Evolutionary conservation across 2,797 vertebrate genomes (phyloP).

Genomic region (Sitta carolinensis): DNA sequence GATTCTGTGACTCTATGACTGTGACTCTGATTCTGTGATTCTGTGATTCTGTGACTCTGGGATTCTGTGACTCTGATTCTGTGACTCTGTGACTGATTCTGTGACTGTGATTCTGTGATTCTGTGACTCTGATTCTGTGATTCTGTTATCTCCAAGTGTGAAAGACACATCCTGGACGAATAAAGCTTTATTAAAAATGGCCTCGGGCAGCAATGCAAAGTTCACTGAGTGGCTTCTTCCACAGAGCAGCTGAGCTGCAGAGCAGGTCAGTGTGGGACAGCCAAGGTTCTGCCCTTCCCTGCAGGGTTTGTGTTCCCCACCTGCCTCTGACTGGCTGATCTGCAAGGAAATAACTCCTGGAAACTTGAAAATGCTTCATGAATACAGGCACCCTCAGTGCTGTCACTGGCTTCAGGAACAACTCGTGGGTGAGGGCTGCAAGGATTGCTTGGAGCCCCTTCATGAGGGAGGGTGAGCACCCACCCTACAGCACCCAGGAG

Average conservation of each 20-base stretch:
- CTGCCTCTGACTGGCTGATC: background rate
- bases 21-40: background rate
- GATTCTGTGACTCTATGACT: too few relatives aligned
- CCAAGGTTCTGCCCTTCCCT: background rate
- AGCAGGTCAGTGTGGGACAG: fast-evolving
- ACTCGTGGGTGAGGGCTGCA: background rate
- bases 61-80: too few relatives aligned
- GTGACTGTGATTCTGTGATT: too few relatives aligned
- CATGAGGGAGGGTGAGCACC: background rate
- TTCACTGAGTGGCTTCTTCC: background rate
- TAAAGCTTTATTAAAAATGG: background rate
- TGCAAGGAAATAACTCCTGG: background rate
- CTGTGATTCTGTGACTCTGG: too few relatives aligned
- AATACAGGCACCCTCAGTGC: background rate
- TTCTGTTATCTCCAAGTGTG: background rate
- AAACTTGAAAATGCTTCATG: background rate
- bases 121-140: too few relatives aligned
- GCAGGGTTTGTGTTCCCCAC: background rate
- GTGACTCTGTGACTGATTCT: too few relatives aligned
- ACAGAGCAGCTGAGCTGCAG: background rate
- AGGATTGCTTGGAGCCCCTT: background rate
- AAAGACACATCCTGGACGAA: background rate
- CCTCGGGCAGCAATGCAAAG: background rate
- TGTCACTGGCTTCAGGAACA: background rate
- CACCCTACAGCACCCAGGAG: background rate